A percentile compares a stretch with the other conserved stretches of the same genome.
Conservation (phyloP, 1,140 invertebrate genomes). For the Condylostylus longicornis region DNA sequence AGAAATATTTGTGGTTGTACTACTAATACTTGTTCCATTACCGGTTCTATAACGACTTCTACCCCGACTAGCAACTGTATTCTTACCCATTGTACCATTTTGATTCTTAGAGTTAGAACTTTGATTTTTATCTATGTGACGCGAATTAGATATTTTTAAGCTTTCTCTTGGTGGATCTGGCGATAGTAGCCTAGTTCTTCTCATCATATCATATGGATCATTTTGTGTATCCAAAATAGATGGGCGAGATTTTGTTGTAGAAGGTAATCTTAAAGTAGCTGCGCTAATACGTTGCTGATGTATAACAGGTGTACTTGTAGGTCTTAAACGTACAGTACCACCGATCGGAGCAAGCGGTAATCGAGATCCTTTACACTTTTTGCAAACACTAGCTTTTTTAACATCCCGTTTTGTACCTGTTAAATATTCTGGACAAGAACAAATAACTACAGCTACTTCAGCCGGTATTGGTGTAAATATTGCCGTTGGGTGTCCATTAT, state of each 20-base stretch:
- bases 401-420: conserved; percentile 52
- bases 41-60: background rate
- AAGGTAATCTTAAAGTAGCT: conserved; percentile 45
- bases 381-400: conserved; percentile 55
- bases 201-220: conserved; percentile 68
- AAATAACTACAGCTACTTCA: conserved; percentile 51
- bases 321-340: conserved; percentile 41
- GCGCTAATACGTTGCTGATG: conserved; percentile 33
- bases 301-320: conserved; percentile 14
- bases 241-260: conserved; percentile 40
- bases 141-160: conserved; percentile 9
- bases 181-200: conserved; percentile 50
- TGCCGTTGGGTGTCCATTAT: conserved; percentile 37
- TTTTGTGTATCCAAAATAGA: conserved; percentile 41
- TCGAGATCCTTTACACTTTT: conserved; percentile 63
- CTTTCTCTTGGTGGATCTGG: no score
- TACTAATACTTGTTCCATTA: conserved; percentile 1
- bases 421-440: conserved; percentile 58
- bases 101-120: conserved; percentile 6
- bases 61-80: no score
- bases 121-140: conserved; percentile 13
- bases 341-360: conserved; percentile 43
- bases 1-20: conserved; percentile 1
- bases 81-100: background rate
- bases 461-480: conserved; percentile 38